phyloP scores from a whole-genome alignment of 1,140 invertebrate species.

The Belonocnema kinseyi region DNA sequence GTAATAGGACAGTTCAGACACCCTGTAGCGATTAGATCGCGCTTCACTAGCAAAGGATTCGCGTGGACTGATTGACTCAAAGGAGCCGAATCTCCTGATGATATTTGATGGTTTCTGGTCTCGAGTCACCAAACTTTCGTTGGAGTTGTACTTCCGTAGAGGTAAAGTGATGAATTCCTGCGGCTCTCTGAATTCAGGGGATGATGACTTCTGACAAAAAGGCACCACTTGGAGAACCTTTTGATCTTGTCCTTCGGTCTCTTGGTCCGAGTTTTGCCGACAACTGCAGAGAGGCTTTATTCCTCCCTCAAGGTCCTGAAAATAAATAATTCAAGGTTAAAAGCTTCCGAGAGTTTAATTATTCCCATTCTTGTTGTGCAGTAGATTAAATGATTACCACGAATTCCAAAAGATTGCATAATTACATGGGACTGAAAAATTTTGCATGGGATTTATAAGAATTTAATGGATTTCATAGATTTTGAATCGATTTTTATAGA shows the following conservation, averaged over 20 bases:
- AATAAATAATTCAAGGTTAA: slow-evolving; percentile 34
- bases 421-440: too few species aligned
- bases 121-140: slow-evolving; percentile 46
- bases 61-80: slow-evolving; percentile 45
- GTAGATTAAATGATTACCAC: too few species aligned
- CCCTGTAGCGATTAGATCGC: slow-evolving; percentile 51
- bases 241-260: neutral
- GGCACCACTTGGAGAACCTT: neutral
- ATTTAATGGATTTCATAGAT: too few species aligned
- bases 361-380: too few species aligned
- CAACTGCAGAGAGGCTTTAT: slow-evolving; percentile 43
- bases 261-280: slow-evolving; percentile 15
- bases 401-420: too few species aligned
- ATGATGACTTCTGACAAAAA: neutral
- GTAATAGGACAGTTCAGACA: slow-evolving; percentile 54
- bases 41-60: slow-evolving; percentile 36
- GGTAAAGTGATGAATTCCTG: neutral
- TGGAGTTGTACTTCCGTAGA: slow-evolving; percentile 53
- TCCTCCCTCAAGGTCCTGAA: slow-evolving; percentile 49
- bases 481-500: too few species aligned
- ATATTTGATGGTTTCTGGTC: slow-evolving; percentile 29
- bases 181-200: neutral
- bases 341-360: neutral
- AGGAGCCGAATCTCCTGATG: slow-evolving; percentile 54
- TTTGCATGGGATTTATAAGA: too few species aligned